Evolutionary conservation across 2,888 invertebrate genomes (phyloP).

Genomic region (Drosophila peninsularis): DNA sequence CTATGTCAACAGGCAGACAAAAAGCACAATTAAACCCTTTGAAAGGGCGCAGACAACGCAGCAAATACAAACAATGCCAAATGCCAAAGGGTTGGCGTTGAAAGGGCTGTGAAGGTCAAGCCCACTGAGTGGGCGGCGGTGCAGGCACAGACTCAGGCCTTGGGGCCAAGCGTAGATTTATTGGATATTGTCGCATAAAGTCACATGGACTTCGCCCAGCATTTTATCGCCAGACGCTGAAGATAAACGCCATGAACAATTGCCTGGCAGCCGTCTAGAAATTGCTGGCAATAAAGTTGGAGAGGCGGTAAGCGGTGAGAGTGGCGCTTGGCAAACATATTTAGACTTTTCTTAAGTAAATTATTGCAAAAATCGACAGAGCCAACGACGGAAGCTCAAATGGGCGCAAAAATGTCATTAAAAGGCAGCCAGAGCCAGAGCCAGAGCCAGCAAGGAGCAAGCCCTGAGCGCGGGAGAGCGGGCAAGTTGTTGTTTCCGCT

Average conservation of each 20-base stretch:
- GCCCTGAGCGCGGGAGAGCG: slow-evolving; percentile 37
- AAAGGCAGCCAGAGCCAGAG: slow-evolving; percentile 45
- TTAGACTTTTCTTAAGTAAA: slow-evolving; percentile 77
- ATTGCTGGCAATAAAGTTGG: slow-evolving; percentile 43
- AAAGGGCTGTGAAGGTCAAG: slow-evolving; percentile 60
- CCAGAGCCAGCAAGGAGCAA: not conserved
- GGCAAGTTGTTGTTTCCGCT: slow-evolving; percentile 78
- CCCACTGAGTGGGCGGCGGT: not conserved
- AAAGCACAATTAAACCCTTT: slow-evolving; percentile 78
- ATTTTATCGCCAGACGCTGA: slow-evolving; percentile 71
- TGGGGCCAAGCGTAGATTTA: slow-evolving; percentile 67
- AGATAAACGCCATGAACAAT: slow-evolving; percentile 78
- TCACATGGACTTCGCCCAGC: slow-evolving; percentile 68
- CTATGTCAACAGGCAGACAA: slow-evolving; percentile 72
- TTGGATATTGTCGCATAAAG: slow-evolving; percentile 79
- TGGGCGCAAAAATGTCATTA: slow-evolving; percentile 80
- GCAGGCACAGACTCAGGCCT: slow-evolving; percentile 16
- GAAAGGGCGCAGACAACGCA: slow-evolving; percentile 59
- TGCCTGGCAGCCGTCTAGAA: slow-evolving; percentile 42
- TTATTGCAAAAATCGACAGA: slow-evolving; percentile 71
- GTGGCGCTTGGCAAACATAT: slow-evolving; percentile 43
- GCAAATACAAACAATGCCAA: slow-evolving; percentile 61
- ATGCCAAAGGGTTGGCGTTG: slow-evolving; percentile 30
- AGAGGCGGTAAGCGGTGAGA: not conserved
- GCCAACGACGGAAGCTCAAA: slow-evolving; percentile 66